Evolutionary conservation across 2,113 vertebrate species (phyloP), one percentile per base, ranked within the genome.

Genomic region (Dipodomys ordii): DNA sequence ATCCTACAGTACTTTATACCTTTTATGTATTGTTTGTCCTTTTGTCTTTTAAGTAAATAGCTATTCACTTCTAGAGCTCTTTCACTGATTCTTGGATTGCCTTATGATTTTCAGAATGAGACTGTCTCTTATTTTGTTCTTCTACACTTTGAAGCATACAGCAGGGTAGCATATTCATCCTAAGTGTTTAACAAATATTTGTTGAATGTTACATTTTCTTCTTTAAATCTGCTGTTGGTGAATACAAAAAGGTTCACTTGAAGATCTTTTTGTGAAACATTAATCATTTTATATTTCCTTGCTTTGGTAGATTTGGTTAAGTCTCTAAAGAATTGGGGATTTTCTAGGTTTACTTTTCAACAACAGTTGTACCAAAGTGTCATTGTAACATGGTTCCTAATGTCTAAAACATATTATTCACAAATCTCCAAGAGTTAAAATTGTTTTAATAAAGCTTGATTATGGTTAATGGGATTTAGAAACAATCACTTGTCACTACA

Each of bases 111-210:
- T 93, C 22, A 22, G 3, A 57, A 23, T 92, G 16, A 6, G 1
- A 71, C 2, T 25, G 1, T 71, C 3, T 39, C 13, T 23, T 77
- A 68, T 67, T 83, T 94, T 77, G 5, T 28, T 64, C 8, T 30
- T 71, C 23, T 49, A 5, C 44, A 18, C 13, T 79, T 84, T 74
- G 3, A 0, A 74, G n/a, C 27, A 60, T 35, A 30, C 12, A 87
- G 16, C 30, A 90, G 18, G 2, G 4, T 73, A 64, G 11, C 11
- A 72, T 18, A 64, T 86, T 32, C 27, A 72, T 28, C 88, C 7
- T 65, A 92, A 96, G 12, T 87, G 1, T 3, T 95, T 60, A 89
- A 69, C 74, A 96, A 92, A 77, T 95, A 86, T 79, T 90, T 94
- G 57, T 57, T 82, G 18, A 88, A 80, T 88, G 86, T 93, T 86